Percentiles rank a stretch among this genome's conserved stretches.
Evolutionary conservation across 2,888 invertebrate species (phyloP).

Genomic region (Epicampocera succincta): DNA sequence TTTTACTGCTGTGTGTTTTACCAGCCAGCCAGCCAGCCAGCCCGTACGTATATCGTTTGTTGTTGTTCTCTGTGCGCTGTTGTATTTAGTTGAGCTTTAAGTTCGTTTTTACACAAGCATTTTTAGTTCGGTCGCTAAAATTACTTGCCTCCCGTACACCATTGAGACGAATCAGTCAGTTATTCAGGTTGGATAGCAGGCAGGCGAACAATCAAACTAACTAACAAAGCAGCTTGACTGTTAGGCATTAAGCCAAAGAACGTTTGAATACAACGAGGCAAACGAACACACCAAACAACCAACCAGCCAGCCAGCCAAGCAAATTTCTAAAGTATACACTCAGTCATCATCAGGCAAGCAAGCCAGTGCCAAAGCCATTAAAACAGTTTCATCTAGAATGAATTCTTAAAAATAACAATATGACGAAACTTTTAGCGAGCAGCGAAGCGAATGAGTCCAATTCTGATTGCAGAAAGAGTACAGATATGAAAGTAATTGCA

Average conservation of each 20-base stretch:
- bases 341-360: slow-evolving; percentile 57
- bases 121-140: slow-evolving; percentile 77
- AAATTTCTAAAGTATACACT: slow-evolving; percentile 33
- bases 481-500: too few relatives aligned
- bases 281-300: slow-evolving; percentile 42
- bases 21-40: neutral
- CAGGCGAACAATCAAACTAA: slow-evolving; percentile 70
- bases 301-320: slow-evolving; percentile 17
- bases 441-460: too few relatives aligned
- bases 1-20: slow-evolving; percentile 32
- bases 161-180: slow-evolving; percentile 70
- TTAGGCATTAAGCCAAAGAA: slow-evolving; percentile 56
- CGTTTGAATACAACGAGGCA: slow-evolving; percentile 54
- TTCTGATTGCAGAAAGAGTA: too few relatives aligned
- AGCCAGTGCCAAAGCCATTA: slow-evolving; percentile 44
- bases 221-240: slow-evolving; percentile 60
- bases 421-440: too few relatives aligned
- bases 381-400: slow-evolving; percentile 38
- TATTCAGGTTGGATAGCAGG: slow-evolving; percentile 52
- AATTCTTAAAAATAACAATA: slow-evolving; percentile 13
- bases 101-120: slow-evolving; percentile 62
- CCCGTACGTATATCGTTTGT: slow-evolving; percentile 46
- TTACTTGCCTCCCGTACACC: slow-evolving; percentile 79
- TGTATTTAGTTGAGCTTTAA: slow-evolving; percentile 52
- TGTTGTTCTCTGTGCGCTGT: slow-evolving; percentile 56